phyloP scores from a whole-genome alignment of 2,113 vertebrate genomes.

The Hyperoodon ampullatus region DNA sequence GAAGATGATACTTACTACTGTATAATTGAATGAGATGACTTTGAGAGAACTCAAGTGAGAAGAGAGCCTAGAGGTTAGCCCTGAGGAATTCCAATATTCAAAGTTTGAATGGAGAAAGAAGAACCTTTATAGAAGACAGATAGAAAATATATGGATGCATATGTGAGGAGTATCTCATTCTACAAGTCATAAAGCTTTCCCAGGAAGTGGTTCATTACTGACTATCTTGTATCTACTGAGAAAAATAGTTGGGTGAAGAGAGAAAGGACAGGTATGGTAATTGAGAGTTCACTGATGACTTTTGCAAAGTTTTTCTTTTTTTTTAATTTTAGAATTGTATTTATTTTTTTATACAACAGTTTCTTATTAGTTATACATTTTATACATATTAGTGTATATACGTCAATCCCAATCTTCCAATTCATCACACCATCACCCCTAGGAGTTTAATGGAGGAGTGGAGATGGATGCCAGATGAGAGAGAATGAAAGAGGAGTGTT shows the following conservation, averaged over 20 bases:
- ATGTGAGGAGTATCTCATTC: background rate
- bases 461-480: background rate
- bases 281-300: background rate
- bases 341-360: too few relatives aligned
- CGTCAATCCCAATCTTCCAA: too few relatives aligned
- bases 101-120: background rate
- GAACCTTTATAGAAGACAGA: background rate
- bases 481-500: background rate
- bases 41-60: background rate
- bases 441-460: background rate
- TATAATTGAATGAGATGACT: background rate
- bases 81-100: background rate
- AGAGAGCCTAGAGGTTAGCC: background rate
- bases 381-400: too few relatives aligned
- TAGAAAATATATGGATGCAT: background rate
- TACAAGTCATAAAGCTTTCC: background rate
- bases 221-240: background rate
- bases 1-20: background rate
- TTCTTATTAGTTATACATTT: too few relatives aligned
- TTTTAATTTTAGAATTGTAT: too few relatives aligned
- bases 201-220: background rate
- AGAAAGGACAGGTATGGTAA: background rate
- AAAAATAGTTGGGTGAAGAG: background rate
- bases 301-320: background rate
- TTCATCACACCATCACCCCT: too few relatives aligned